These are phyloP conservation scores for Gallirallus australis DNA, from an alignment of 2,797 vertebrate species.

Conservation along the genomic window DNA sequence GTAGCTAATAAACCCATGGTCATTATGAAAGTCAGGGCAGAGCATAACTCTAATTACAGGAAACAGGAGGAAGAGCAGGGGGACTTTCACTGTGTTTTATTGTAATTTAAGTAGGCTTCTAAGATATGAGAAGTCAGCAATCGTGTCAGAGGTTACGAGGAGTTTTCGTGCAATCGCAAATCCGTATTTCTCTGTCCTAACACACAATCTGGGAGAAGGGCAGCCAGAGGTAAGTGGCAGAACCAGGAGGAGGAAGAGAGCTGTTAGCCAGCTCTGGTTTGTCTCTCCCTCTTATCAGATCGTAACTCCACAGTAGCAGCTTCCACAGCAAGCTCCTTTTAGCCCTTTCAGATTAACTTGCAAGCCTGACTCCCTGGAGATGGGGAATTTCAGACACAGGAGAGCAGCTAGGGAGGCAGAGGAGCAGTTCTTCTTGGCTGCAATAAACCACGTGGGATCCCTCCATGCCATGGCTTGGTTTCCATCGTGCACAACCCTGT, in stretches of 20 bases:
- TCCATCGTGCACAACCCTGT: background rate
- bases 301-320: background rate
- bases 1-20: background rate
- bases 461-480: background rate
- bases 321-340: constrained; percentile 21
- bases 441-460: background rate
- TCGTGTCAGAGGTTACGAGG: background rate
- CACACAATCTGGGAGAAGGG: background rate
- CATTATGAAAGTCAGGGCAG: background rate
- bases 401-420: background rate
- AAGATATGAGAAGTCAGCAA: background rate
- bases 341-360: background rate
- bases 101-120: constrained; percentile 39
- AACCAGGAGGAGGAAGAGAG: constrained; percentile 14
- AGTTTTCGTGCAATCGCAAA: background rate
- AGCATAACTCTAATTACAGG: constrained; percentile 13
- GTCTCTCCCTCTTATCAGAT: constrained; percentile 55
- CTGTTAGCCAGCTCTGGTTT: constrained; percentile 24
- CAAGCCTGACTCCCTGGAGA: background rate
- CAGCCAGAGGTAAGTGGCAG: constrained; percentile 25
- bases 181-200: background rate
- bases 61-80: background rate
- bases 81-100: constrained; percentile 13
- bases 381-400: background rate
- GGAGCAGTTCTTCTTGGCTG: background rate